A percentile compares a stretch with the other conserved stretches of the same genome.
phyloP scores from a whole-genome alignment of 2,113 vertebrate species.

The Psephotus haematonotus region DNA sequence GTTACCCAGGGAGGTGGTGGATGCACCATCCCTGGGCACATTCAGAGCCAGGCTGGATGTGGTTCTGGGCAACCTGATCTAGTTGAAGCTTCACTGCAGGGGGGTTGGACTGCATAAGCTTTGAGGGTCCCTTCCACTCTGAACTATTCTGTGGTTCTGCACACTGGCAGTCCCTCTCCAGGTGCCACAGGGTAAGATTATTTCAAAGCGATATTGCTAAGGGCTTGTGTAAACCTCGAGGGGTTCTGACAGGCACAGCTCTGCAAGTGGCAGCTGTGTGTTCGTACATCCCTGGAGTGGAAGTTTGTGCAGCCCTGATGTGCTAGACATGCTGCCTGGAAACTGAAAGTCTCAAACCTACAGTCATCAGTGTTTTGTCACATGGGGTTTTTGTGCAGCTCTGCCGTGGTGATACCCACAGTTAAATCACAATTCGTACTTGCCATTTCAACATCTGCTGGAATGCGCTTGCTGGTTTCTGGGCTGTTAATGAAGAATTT shows the following conservation, averaged over 20 bases:
- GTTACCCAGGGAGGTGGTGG: not conserved
- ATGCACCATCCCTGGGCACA: not conserved
- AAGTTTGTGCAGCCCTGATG: not conserved
- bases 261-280: rapidly evolving
- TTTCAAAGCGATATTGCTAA: not conserved
- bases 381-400: not conserved
- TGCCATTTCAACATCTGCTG: not conserved
- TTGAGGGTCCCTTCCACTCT: not conserved
- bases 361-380: not conserved
- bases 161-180: rapidly evolving
- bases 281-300: rapidly evolving
- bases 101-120: not conserved
- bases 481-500: not conserved
- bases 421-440: not conserved
- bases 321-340: not conserved
- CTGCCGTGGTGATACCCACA: rapidly evolving
- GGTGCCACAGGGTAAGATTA: not conserved
- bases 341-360: not conserved
- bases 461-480: not conserved
- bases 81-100: not conserved
- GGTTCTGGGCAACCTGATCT: not conserved
- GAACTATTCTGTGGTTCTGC: not conserved
- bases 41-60: not conserved
- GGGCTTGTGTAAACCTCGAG: not conserved
- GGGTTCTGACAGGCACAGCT: not conserved